phyloP scores from a whole-genome alignment of 2,113 vertebrate genomes.

The Pachypanchax playfairii region DNA sequence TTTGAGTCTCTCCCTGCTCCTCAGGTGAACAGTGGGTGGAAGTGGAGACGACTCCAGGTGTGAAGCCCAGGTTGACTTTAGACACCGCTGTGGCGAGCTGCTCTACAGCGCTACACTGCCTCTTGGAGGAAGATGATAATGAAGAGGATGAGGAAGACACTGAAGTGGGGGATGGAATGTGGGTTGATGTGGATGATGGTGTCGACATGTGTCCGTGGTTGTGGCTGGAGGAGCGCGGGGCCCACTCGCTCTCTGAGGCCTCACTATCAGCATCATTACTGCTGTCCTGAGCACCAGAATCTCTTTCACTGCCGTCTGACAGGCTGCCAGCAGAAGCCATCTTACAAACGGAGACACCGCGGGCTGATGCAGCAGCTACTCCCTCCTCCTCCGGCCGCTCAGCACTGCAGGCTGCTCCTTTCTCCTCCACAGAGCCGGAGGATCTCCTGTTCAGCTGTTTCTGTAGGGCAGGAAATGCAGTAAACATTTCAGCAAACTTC shows the following conservation, averaged over 20 bases:
- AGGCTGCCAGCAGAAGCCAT: constrained; percentile 80
- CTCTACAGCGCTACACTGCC: constrained; percentile 72
- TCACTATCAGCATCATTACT: constrained; percentile 95
- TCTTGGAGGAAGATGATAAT: constrained; percentile 31
- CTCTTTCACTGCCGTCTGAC: constrained; percentile 89
- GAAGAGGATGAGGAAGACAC: constrained; percentile 28
- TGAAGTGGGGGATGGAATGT: constrained; percentile 34
- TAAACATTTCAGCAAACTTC: no score
- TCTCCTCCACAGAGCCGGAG: constrained; percentile 74
- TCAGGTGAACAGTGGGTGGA: constrained; percentile 60
- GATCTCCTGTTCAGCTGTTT: constrained; percentile 77
- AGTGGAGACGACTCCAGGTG: constrained; percentile 62
- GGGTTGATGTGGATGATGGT: constrained; percentile 53
- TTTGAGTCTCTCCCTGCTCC: constrained; percentile 57
- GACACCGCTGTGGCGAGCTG: constrained; percentile 81
- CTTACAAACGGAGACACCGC: constrained; percentile 55
- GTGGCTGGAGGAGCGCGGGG: constrained; percentile 63
- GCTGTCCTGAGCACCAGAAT: constrained; percentile 85
- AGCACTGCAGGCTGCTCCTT: constrained; percentile 50
- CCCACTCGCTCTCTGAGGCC: constrained; percentile 89
- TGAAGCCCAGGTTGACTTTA: constrained; percentile 80
- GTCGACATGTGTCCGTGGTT: constrained; percentile 50
- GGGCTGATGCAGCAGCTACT: constrained; percentile 36
- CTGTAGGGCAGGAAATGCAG: constrained; percentile 58
- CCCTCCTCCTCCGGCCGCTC: constrained; percentile 65